Conservation (phyloP, 1,140 invertebrate genomes). For the Leptonema lineaticorne region DNA sequence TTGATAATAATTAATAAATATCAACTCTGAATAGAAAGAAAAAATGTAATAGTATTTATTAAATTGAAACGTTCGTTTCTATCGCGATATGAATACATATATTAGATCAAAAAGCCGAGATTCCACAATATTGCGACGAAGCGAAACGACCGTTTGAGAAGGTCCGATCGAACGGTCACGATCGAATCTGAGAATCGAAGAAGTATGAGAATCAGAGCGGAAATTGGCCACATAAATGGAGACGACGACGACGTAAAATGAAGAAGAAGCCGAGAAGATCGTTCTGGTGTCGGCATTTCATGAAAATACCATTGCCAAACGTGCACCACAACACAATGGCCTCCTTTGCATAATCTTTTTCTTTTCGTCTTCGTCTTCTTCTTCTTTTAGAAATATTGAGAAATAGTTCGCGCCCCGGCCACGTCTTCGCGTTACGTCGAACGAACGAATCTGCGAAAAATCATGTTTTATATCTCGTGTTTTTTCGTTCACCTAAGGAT, state of each 20-base stretch:
- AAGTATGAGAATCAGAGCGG: constrained; percentile 11
- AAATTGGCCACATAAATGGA: constrained; percentile 10
- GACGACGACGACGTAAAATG: not conserved
- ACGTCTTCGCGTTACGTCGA: not conserved
- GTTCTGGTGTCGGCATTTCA: no score
- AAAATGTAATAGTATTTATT: no score
- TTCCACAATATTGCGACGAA: no score
- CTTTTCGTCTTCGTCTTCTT: not conserved
- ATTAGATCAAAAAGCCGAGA: no score
- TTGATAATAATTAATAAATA: no score
- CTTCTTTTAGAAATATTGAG: not conserved
- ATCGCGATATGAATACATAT: no score
- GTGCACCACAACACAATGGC: constrained; percentile 3
- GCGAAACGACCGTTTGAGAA: constrained; percentile 1
- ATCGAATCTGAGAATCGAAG: not conserved
- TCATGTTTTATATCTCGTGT: no score
- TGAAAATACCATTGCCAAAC: constrained; percentile 18
- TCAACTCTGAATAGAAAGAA: no score
- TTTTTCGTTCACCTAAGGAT: no score
- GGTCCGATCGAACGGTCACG: not conserved
- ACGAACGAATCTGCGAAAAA: no score
- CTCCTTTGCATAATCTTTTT: constrained; percentile 11
- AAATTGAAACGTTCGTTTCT: no score
- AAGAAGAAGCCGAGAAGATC: not conserved
- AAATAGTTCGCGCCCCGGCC: not conserved